Percentiles rank a stretch among this genome's conserved stretches.
These are phyloP conservation scores for Stenolophus ochropezus DNA, from an alignment of 2,888 invertebrate genomes.

Conservation along the genomic window DNA sequence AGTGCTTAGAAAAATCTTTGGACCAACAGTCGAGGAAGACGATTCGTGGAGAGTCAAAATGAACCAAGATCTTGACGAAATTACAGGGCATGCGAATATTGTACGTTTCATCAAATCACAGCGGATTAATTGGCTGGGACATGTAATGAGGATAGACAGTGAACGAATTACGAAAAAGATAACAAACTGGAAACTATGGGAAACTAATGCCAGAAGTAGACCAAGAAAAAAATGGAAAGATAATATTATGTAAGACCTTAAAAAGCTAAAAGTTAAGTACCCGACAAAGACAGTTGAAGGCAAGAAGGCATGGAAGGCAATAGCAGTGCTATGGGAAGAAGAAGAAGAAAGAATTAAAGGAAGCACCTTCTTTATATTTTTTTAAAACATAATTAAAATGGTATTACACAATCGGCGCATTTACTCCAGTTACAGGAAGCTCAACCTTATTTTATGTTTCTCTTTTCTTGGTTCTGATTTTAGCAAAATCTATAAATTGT, in stretches of 20 bases:
- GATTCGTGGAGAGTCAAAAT: background rate
- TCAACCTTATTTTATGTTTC: too few species aligned
- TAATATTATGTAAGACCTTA: background rate
- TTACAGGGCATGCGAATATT: background rate
- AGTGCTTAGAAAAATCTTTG: background rate
- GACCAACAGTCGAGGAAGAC: background rate
- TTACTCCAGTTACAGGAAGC: too few species aligned
- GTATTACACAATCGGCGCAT: too few species aligned
- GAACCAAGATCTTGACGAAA: background rate
- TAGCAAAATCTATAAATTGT: too few species aligned
- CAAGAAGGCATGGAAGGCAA: background rate
- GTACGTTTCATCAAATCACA: background rate
- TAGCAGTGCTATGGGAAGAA: background rate
- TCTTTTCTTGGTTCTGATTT: too few species aligned
- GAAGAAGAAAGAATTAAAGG: too few species aligned
- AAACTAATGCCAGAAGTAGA: background rate
- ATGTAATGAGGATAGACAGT: conserved; percentile 1
- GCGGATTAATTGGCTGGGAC: background rate
- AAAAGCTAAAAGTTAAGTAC: background rate
- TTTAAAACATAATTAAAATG: too few species aligned
- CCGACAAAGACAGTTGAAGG: background rate
- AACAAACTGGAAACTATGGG: background rate
- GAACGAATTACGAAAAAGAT: background rate
- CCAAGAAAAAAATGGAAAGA: too few species aligned
- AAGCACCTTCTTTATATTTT: too few species aligned